Base-by-base conservation (phyloP, 2,113 vertebrate genomes). In the Ancistrus triradiatus region DNA sequence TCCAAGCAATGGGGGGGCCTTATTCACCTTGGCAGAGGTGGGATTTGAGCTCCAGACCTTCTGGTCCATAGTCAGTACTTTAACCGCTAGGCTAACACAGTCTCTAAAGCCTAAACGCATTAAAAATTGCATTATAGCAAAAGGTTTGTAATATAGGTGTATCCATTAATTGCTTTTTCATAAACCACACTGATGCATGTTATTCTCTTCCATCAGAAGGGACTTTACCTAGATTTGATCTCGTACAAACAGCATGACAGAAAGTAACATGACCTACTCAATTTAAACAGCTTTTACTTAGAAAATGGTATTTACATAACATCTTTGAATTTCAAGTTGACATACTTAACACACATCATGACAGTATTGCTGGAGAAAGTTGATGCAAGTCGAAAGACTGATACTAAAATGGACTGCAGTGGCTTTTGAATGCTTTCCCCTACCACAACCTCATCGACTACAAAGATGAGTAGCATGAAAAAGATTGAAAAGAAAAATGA, bases 401-500 rank as follows among this genome's bases (percentile, higher is more conserved):
- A 17, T 50, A 8, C 27, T 50, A 17, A 17, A 7, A 1, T 35
- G n/a, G n/a, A n/a, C n/a, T n/a, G n/a, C n/a, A n/a, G n/a, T n/a
- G n/a, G 37, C 48, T 42, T 18, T 7, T 21, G 42, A 37, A 8
- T 15, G 13, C 31, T 37, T 18, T 28, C 52, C 51, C 50, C 52
- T 14, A n/a, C 14, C 49, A 58, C 15, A 51, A 40, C 53, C 52
- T 28, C 42, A 40, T 15, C 35, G 35, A 35, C n/a, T 5, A 15
- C 17, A 11, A 33, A 49, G 24, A 58, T 58, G 53, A 50, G 55
- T 58, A 50, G 50, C 47, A 66, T 40, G 2, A n/a, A 27, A 38
- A 25, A 6, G 33, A 46, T 19, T 17, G 21, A 47, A 55, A 64
- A 64, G 42, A 24, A 63, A 14, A 10, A 46, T 64, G 63, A 66